A percentile compares a stretch with the other conserved stretches of the same genome.
phyloP scores from a whole-genome alignment of 1,140 invertebrate species.

The Apis cerana region DNA sequence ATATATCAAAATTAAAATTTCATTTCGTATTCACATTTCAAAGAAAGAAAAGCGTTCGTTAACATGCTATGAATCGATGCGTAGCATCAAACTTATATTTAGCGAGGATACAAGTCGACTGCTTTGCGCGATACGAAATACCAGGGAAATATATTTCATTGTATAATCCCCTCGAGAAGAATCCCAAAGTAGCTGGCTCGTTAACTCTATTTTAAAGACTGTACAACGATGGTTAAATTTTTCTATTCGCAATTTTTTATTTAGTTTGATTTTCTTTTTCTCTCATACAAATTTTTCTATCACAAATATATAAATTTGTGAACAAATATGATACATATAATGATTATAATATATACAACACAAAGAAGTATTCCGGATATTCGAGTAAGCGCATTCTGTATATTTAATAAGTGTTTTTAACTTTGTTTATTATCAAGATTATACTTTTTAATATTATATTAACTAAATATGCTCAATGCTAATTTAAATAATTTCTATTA shows the following conservation, averaged over 20 bases:
- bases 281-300: too few species aligned
- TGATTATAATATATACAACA: too few species aligned
- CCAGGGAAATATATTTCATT: conserved; percentile 78
- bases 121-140: conserved; percentile 44
- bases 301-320: too few species aligned
- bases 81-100: conserved; percentile 72
- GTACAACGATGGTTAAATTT: not conserved
- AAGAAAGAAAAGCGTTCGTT: conserved; percentile 13
- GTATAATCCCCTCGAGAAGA: conserved; percentile 72
- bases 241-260: not conserved
- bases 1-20: not conserved
- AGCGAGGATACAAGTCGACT: conserved; percentile 65
- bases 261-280: not conserved
- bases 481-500: too few species aligned
- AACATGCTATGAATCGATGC: conserved; percentile 45
- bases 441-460: too few species aligned
- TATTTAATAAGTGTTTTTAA: too few species aligned
- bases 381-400: too few species aligned
- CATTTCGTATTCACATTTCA: not conserved
- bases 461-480: too few species aligned
- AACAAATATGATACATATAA: too few species aligned
- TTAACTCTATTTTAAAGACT: not conserved
- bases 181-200: conserved; percentile 7
- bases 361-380: too few species aligned
- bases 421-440: too few species aligned